Percentiles rank a stretch among this genome's conserved stretches.
phyloP scores from a whole-genome alignment of 2,888 invertebrate species.

The Cepaea hortensis region DNA sequence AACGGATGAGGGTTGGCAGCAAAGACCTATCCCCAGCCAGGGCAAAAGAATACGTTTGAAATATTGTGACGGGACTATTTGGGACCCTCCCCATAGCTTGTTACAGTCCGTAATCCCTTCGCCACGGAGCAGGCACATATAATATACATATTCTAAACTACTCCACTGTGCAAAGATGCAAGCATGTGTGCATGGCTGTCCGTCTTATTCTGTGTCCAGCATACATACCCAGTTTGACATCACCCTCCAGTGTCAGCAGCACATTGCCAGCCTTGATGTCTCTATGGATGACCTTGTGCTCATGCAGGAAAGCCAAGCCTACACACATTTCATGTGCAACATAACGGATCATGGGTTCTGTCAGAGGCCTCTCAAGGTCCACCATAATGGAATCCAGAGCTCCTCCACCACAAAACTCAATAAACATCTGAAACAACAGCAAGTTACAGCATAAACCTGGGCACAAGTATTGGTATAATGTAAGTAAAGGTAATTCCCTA shows the following conservation, averaged over 20 bases:
- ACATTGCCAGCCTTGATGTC: slow-evolving; percentile 99
- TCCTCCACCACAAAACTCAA: slow-evolving; percentile 99
- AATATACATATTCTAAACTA: too few species aligned
- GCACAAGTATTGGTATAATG: too few species aligned
- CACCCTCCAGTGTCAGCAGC: slow-evolving; percentile 93
- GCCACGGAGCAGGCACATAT: too few species aligned
- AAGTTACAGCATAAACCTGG: background rate
- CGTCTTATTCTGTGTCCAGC: background rate
- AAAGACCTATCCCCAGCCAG: too few species aligned
- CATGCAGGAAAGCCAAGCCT: slow-evolving; percentile 90
- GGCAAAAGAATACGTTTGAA: too few species aligned
- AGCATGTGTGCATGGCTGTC: background rate
- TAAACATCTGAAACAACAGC: slow-evolving; percentile 86
- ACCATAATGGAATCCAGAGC: slow-evolving; percentile 99
- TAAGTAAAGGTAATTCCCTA: too few species aligned
- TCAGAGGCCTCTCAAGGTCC: slow-evolving; percentile 96
- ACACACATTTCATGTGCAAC: slow-evolving; percentile 93
- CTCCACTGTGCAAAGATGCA: too few species aligned
- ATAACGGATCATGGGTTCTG: slow-evolving; percentile 94
- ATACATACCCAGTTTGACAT: slow-evolving; percentile 93
- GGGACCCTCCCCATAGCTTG: too few species aligned
- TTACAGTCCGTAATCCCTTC: too few species aligned
- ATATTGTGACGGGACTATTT: too few species aligned
- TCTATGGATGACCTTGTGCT: slow-evolving; percentile 93
- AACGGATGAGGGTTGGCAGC: too few species aligned